phyloP scores from a whole-genome alignment of 1,140 invertebrate genomes.

The Rhynchophorus ferrugineus region DNA sequence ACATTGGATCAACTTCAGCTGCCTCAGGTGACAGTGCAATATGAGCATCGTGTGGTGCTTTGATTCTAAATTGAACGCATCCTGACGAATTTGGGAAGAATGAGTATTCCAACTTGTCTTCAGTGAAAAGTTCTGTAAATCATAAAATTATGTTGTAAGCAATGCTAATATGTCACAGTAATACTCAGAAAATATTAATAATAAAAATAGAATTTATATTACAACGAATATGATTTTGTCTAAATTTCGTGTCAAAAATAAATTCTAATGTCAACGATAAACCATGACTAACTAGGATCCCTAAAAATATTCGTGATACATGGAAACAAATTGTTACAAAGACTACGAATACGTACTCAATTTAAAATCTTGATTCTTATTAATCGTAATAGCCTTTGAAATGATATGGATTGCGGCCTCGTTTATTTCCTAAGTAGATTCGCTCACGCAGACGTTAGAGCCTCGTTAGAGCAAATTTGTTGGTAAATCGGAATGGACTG shows the following conservation, averaged over 20 bases:
- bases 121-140: constrained; percentile 61
- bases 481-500: too few species aligned
- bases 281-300: background rate
- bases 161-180: too few species aligned
- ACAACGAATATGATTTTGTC: too few species aligned
- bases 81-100: constrained; percentile 63
- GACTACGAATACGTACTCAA: background rate
- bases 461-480: background rate
- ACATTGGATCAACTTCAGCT: constrained; percentile 61
- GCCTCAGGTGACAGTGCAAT: constrained; percentile 62
- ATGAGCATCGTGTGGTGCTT: constrained; percentile 71
- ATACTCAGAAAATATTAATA: too few species aligned
- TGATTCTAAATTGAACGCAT: constrained; percentile 65
- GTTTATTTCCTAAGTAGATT: background rate
- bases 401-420: background rate
- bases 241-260: too few species aligned
- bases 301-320: background rate
- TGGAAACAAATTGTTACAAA: background rate
- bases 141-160: constrained; percentile 20
- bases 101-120: constrained; percentile 72
- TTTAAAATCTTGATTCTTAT: constrained; percentile 3
- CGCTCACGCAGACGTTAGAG: background rate
- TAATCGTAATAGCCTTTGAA: constrained; percentile 1
- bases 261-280: too few species aligned
- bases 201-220: too few species aligned